A percentile compares a stretch with the other conserved stretches of the same genome.
Conservation (phyloP, 2,797 vertebrate species). For the Centropyge bicolor region DNA sequence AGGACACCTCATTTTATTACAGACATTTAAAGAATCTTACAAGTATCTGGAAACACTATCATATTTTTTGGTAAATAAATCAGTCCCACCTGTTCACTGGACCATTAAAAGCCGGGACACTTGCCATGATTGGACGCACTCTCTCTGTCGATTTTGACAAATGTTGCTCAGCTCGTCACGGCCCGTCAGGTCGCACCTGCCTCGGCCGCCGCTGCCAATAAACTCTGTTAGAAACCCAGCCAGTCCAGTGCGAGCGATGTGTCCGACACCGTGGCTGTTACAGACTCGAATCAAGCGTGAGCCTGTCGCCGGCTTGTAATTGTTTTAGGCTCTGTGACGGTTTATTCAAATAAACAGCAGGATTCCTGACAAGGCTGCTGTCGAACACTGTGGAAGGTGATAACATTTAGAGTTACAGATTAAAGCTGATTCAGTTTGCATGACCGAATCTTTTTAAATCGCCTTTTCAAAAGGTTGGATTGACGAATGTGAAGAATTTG, state of each 20-base stretch:
- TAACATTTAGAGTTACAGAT: background rate
- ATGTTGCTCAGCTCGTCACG: slow-evolving; percentile 7
- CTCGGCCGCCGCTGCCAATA: background rate
- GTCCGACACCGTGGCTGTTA: slow-evolving; percentile 10
- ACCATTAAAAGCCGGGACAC: background rate
- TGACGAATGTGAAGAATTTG: background rate
- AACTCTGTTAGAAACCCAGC: background rate
- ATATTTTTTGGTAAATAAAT: background rate
- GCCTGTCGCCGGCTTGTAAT: slow-evolving; percentile 4
- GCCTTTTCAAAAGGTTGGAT: background rate
- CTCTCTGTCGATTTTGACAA: background rate
- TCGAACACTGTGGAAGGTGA: background rate
- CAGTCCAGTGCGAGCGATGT: slow-evolving; percentile 14
- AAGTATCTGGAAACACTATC: background rate
- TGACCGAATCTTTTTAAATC: background rate
- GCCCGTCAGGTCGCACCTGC: slow-evolving; percentile 32
- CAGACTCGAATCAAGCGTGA: slow-evolving; percentile 20
- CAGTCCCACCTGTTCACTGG: background rate
- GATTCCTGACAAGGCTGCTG: slow-evolving; percentile 9
- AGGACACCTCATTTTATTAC: background rate
- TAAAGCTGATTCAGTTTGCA: background rate
- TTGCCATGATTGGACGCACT: background rate
- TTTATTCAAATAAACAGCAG: slow-evolving; percentile 26
- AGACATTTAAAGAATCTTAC: background rate
- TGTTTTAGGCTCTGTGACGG: background rate